These are phyloP conservation scores for Mirounga angustirostris DNA, from an alignment of 2,113 vertebrate species.

Conservation along the genomic window DNA sequence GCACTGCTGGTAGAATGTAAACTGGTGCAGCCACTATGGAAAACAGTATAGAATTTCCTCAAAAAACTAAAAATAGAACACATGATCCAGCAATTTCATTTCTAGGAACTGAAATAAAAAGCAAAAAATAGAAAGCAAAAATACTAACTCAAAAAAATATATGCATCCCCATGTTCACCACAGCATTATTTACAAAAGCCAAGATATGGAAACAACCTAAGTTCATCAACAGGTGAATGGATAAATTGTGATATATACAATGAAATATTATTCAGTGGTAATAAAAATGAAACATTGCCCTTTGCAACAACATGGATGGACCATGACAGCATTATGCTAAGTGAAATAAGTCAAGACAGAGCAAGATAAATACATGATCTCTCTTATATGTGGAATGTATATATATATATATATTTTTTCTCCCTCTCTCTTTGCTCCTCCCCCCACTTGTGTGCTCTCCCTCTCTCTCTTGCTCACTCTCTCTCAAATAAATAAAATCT, in stretches of 20 bases:
- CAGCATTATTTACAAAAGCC: background rate
- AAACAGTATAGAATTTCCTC: background rate
- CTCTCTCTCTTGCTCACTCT: no score
- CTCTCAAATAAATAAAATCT: no score
- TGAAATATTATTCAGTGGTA: background rate
- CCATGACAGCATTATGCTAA: background rate
- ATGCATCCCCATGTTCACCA: background rate
- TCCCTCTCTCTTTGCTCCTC: no score
- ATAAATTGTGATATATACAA: background rate
- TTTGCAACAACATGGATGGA: background rate
- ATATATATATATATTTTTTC: no score
- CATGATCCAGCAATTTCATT: background rate
- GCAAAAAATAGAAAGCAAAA: background rate
- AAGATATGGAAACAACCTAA: background rate
- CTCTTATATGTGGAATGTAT: background rate
- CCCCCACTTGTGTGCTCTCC: no score
- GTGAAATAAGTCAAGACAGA: background rate
- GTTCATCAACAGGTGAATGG: background rate
- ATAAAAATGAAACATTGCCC: background rate
- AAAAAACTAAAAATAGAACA: background rate
- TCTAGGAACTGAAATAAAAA: background rate
- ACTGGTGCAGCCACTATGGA: background rate
- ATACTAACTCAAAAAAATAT: background rate
- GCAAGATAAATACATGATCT: background rate
- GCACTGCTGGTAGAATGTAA: background rate